Conservation (phyloP, 1,140 invertebrate species). For the Scaptomyza graminum region DNA sequence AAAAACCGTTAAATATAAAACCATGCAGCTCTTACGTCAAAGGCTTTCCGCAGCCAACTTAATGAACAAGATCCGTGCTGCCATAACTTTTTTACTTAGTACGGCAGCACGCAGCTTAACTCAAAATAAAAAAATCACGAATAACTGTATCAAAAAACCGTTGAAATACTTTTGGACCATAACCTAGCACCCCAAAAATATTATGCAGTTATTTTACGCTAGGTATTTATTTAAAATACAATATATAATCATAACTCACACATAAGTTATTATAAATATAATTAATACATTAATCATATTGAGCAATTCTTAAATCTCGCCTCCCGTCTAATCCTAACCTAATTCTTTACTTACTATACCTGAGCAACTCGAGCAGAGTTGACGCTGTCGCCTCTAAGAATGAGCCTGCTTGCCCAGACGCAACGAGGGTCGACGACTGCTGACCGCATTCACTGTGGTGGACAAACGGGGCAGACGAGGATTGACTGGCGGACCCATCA, state of each 20-base stretch:
- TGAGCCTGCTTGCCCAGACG: conserved; percentile 58
- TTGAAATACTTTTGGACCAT: too few relatives aligned
- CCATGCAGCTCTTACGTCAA: too few relatives aligned
- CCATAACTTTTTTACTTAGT: not conserved
- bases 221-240: conserved; percentile 26
- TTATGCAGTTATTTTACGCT: conserved; percentile 1
- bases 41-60: conserved; percentile 1
- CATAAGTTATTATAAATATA: conserved; percentile 9
- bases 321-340: conserved; percentile 15
- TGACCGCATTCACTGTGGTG: conserved; percentile 25
- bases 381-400: conserved; percentile 45
- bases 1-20: not conserved
- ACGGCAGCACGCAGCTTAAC: not conserved
- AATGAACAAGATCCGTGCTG: not conserved
- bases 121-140: not conserved
- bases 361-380: conserved; percentile 55
- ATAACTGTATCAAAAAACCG: not conserved
- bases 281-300: conserved; percentile 32
- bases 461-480: conserved; percentile 73
- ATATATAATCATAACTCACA: conserved; percentile 11
- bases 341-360: conserved; percentile 61
- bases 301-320: conserved; percentile 25
- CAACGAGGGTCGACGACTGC: conserved; percentile 53
- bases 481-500: conserved; percentile 81
- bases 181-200: too few relatives aligned